Evolutionary conservation across 2,888 invertebrate genomes (phyloP).

Genomic region (Sminthurides aquaticus): DNA sequence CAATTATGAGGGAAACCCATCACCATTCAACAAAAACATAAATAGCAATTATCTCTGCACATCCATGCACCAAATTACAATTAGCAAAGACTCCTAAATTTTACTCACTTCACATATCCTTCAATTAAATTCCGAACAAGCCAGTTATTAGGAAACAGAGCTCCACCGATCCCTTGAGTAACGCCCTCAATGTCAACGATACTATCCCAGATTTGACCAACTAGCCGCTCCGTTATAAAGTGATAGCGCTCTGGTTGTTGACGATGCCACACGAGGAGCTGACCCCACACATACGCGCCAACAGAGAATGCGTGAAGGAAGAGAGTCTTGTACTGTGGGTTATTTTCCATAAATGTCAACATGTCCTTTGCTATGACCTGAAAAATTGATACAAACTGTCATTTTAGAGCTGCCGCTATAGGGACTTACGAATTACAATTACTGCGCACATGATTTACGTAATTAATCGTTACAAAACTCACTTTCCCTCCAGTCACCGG

Average conservation of each 20-base stretch:
- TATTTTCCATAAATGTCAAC: conserved; percentile 63
- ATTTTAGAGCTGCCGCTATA: neutral
- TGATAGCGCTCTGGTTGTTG: conserved; percentile 51
- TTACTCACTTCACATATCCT: conserved; percentile 49
- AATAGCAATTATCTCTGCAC: neutral
- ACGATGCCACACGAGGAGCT: conserved; percentile 58
- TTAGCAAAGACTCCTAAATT: neutral
- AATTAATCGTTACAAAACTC: conserved; percentile 22
- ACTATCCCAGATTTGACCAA: conserved; percentile 83
- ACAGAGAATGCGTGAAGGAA: conserved; percentile 73
- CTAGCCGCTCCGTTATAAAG: conserved; percentile 48
- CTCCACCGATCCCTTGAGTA: conserved; percentile 51
- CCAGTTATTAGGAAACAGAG: conserved; percentile 50
- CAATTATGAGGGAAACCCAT: too few species aligned
- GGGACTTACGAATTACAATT: neutral
- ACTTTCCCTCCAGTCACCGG: conserved; percentile 73
- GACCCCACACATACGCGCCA: conserved; percentile 81
- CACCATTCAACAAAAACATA: neutral
- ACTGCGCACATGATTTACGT: neutral
- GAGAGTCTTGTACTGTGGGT: conserved; percentile 59
- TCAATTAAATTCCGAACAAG: conserved; percentile 48
- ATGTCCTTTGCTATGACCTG: conserved; percentile 69
- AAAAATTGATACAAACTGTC: neutral
- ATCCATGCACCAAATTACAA: neutral
- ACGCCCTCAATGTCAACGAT: conserved; percentile 52